These are phyloP conservation scores for Ctenicera cuprea DNA, from an alignment of 2,888 invertebrate species.

Conservation along the genomic window DNA sequence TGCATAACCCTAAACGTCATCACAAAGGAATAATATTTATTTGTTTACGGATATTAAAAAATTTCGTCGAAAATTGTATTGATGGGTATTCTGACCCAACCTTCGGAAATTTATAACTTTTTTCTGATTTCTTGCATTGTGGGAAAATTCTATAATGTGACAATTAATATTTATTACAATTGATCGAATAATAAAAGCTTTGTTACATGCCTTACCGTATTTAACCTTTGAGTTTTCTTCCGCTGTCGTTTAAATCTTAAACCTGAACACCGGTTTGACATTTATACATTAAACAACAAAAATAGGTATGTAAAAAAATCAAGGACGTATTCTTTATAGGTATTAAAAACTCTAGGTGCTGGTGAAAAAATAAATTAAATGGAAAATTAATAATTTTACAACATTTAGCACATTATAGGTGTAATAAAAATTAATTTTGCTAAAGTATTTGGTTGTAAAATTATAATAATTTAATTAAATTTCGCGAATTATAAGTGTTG, in stretches of 20 bases:
- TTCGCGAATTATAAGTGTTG: not conserved
- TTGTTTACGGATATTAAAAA: not conserved
- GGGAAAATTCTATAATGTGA: not conserved
- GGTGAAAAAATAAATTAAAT: not conserved
- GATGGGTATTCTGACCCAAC: not conserved
- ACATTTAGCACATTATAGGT: constrained; percentile 2
- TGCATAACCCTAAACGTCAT: constrained; percentile 1
- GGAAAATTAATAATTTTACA: not conserved
- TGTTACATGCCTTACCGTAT: constrained; percentile 3
- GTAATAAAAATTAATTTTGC: not conserved
- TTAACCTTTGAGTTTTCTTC: constrained; percentile 29
- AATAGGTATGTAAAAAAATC: constrained; percentile 11
- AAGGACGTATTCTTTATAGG: not conserved
- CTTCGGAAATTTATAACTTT: too few species aligned
- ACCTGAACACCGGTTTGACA: constrained; percentile 29
- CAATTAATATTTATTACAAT: too few species aligned
- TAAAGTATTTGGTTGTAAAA: not conserved
- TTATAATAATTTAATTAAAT: constrained; percentile 7
- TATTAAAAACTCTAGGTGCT: not conserved
- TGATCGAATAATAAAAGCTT: not conserved
- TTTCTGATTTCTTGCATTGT: too few species aligned
- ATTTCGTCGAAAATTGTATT: not conserved
- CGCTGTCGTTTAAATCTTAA: constrained; percentile 3
- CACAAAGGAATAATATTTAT: not conserved
- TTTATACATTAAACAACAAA: constrained; percentile 9